These are phyloP conservation scores for Nasonia vitripennis DNA, from an alignment of 1,140 invertebrate genomes.

Conservation along the genomic window DNA sequence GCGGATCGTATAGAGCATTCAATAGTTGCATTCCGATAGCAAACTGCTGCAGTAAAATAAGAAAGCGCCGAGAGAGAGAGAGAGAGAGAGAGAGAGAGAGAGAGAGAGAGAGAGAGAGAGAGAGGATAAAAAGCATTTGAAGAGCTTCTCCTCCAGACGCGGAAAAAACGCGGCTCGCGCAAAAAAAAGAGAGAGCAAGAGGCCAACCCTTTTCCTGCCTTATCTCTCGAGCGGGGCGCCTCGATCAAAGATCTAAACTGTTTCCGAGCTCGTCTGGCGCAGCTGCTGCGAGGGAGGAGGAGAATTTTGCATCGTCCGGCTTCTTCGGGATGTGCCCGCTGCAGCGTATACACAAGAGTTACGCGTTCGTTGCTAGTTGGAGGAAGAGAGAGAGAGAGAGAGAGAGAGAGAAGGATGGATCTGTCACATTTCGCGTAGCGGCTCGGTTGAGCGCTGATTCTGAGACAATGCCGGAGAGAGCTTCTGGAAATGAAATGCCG, in stretches of 20 bases:
- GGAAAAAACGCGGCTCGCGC: not conserved
- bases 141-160: conserved; percentile 3
- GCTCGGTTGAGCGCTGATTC: not conserved
- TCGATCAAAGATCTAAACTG: conserved; percentile 1
- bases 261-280: not conserved
- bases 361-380: not conserved
- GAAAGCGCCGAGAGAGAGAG: no score
- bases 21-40: conserved; percentile 28
- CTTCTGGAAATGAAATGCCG: not conserved
- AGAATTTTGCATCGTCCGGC: not conserved
- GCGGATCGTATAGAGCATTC: conserved; percentile 1
- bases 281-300: not conserved
- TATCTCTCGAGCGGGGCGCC: not conserved
- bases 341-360: not conserved
- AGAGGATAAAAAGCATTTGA: conserved; percentile 11
- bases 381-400: not conserved
- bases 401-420: not conserved
- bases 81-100: no score
- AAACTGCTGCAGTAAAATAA: conserved; percentile 5
- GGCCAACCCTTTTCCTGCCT: not conserved
- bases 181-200: not conserved
- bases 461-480: not conserved
- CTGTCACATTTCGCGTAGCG: not conserved
- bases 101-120: no score
- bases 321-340: not conserved